Conservation (phyloP, 2,888 invertebrate genomes). For the Chrysolina oricalcia region DNA sequence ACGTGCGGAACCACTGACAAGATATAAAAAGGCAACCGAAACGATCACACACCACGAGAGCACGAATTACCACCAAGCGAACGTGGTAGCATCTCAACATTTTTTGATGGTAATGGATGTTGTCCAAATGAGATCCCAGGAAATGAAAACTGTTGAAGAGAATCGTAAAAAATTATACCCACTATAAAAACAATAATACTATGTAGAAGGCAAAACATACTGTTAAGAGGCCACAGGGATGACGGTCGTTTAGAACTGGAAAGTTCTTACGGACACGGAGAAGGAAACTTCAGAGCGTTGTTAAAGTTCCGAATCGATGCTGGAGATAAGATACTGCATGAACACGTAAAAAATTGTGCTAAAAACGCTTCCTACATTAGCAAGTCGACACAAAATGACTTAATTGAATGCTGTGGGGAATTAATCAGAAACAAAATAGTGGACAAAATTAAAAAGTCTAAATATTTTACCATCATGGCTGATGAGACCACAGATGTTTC, state of each 20-base stretch:
- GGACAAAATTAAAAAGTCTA: slow-evolving; percentile 11
- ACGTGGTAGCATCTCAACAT: slow-evolving; percentile 5
- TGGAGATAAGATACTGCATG: slow-evolving; percentile 11
- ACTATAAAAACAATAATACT: slow-evolving; percentile 28
- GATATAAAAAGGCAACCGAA: no score
- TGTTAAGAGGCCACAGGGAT: slow-evolving; percentile 20
- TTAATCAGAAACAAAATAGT: slow-evolving; percentile 24
- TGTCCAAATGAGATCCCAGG: slow-evolving; percentile 2
- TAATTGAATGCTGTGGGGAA: slow-evolving; percentile 17
- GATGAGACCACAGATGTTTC: slow-evolving; percentile 37
- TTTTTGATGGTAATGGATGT: slow-evolving; percentile 19
- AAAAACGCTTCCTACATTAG: slow-evolving; percentile 11
- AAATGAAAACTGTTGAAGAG: background rate
- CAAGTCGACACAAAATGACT: slow-evolving; percentile 27
- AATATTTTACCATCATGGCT: slow-evolving; percentile 28
- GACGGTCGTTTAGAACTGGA: slow-evolving; percentile 10
- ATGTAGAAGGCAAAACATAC: slow-evolving; percentile 27
- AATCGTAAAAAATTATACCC: slow-evolving; percentile 19
- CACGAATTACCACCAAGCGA: slow-evolving; percentile 11
- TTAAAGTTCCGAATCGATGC: slow-evolving; percentile 23
- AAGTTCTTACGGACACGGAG: slow-evolving; percentile 14
- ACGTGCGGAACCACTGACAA: background rate
- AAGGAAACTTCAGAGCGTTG: no score
- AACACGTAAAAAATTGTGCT: background rate
- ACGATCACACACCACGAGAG: slow-evolving; percentile 1